A percentile compares a stretch with the other conserved stretches of the same genome.
Evolutionary conservation across 53 echinoderm and acorn worm genomes (phyloP).

Genomic region (Mesocentrotus franciscanus): DNA sequence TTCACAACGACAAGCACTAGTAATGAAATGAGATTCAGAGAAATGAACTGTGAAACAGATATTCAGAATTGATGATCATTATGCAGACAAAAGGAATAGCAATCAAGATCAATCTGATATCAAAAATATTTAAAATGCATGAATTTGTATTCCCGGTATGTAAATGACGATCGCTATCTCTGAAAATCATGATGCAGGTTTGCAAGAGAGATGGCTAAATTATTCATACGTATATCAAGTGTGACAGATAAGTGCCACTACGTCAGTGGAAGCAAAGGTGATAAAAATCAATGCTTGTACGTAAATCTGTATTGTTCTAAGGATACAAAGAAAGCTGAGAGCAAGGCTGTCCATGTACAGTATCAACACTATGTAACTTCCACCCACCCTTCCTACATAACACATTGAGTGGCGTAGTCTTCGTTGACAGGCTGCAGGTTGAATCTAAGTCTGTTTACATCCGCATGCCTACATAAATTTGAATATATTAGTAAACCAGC

Average conservation of each 20-base stretch:
- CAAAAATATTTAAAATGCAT: not conserved
- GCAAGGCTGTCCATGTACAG: not conserved
- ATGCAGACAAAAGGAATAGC: not conserved
- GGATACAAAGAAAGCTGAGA: not conserved
- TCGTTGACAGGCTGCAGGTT: not conserved
- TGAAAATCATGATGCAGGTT: not conserved
- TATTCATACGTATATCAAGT: constrained; percentile 2
- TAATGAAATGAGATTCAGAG: not conserved
- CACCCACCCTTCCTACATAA: not conserved
- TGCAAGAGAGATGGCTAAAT: not conserved
- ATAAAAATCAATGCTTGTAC: constrained; percentile 1
- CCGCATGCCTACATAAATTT: too few relatives aligned
- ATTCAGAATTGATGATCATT: not conserved
- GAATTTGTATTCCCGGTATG: not conserved
- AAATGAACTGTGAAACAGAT: not conserved
- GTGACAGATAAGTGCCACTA: not conserved
- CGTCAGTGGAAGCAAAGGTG: constrained; percentile 20
- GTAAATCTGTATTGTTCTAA: not conserved
- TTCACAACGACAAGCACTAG: too few relatives aligned
- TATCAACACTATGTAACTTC: not conserved
- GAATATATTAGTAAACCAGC: too few relatives aligned
- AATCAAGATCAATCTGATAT: not conserved
- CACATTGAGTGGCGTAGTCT: not conserved
- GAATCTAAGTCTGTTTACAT: too few relatives aligned
- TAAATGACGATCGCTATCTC: not conserved